Percentiles rank a stretch among this genome's conserved stretches.
Evolutionary conservation across 1,140 invertebrate genomes (phyloP).

Genomic region (Acyrthosiphon pisum): DNA sequence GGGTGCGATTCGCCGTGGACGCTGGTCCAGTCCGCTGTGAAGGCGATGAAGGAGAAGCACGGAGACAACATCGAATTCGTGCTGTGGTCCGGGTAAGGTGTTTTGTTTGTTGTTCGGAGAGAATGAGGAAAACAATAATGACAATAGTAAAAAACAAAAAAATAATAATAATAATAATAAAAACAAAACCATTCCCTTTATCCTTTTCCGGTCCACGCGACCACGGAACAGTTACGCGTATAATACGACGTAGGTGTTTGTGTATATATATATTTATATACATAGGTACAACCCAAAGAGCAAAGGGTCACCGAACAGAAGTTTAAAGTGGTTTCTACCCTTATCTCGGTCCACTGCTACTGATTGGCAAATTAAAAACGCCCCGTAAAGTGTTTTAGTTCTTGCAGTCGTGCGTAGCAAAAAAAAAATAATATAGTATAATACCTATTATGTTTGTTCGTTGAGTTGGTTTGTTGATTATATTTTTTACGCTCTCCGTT

Average conservation of each 20-base stretch:
- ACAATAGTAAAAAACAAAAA: not conserved
- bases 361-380: slow-evolving; percentile 38
- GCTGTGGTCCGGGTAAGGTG: slow-evolving; percentile 89
- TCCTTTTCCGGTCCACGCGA: not conserved
- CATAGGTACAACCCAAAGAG: not conserved
- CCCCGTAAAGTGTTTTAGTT: not conserved
- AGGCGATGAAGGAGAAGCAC: slow-evolving; percentile 79
- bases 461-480: not conserved
- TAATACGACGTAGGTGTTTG: not conserved
- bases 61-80: slow-evolving; percentile 88
- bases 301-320: not conserved
- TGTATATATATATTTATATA: too few relatives aligned
- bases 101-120: not conserved
- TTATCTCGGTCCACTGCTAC: not conserved
- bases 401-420: not conserved
- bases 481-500: not conserved
- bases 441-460: not conserved
- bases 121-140: not conserved
- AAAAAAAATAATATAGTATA: not conserved
- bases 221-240: not conserved
- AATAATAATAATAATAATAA: not conserved
- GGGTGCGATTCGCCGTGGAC: slow-evolving; percentile 86
- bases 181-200: not conserved
- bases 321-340: not conserved
- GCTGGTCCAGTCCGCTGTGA: slow-evolving; percentile 82